A percentile compares a stretch with the other conserved stretches of the same genome.
phyloP scores from a whole-genome alignment of 37 sponge, comb jelly and placozoan species.

The Haliclona indistincta region DNA sequence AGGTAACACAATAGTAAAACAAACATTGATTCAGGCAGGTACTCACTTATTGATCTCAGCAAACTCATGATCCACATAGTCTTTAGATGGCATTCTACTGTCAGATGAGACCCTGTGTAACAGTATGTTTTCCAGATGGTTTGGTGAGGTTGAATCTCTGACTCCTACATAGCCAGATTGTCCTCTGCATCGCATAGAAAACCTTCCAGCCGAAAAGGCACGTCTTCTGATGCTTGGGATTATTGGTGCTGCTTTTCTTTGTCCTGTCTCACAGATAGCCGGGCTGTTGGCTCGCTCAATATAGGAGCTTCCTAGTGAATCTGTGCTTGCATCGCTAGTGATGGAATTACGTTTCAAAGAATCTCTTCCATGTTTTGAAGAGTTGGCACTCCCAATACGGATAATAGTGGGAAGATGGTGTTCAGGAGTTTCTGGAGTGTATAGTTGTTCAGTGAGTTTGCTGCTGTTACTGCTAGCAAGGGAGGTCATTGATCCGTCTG shows the following conservation, averaged over 20 bases:
- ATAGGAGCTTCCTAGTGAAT: neutral
- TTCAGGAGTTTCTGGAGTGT: no score
- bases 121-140: neutral
- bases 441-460: no score
- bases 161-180: neutral
- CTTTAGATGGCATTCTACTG: neutral
- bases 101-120: neutral
- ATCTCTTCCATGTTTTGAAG: neutral
- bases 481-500: no score
- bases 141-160: neutral
- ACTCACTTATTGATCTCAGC: slow-evolving; percentile 34
- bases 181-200: neutral
- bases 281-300: slow-evolving; percentile 4
- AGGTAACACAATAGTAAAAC: no score
- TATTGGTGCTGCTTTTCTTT: neutral
- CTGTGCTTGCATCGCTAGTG: neutral
- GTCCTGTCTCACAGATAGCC: slow-evolving; percentile 4
- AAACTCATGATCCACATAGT: neutral
- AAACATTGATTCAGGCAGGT: no score
- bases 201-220: neutral
- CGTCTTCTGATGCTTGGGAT: neutral
- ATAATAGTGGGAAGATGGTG: neutral
- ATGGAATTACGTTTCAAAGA: neutral
- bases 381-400: neutral
- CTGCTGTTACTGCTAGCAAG: no score